A percentile compares a stretch with the other conserved stretches of the same genome.
These are phyloP conservation scores for Struthidea cinerea DNA, from an alignment of 2,113 vertebrate species.

Conservation along the genomic window DNA sequence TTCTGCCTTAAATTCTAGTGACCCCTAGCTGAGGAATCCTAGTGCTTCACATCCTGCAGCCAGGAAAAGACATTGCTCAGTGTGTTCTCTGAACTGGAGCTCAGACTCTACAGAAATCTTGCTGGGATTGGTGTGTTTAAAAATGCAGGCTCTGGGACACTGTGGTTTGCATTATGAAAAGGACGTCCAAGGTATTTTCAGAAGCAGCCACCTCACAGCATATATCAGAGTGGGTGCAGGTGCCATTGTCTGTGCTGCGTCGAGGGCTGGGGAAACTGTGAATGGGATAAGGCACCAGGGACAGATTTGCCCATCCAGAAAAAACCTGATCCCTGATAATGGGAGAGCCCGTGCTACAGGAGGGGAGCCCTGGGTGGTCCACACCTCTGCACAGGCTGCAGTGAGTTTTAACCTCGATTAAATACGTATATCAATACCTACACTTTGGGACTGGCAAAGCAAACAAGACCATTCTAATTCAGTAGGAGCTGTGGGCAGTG, in stretches of 20 bases:
- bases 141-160: background rate
- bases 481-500: background rate
- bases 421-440: rapidly evolving
- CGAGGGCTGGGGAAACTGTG: background rate
- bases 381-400: background rate
- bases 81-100: background rate
- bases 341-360: background rate
- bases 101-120: background rate
- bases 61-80: background rate
- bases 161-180: background rate
- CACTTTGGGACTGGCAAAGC: background rate
- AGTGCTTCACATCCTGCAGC: background rate
- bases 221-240: background rate
- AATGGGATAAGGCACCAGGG: background rate
- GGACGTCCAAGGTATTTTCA: background rate
- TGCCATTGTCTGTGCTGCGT: background rate
- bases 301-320: background rate
- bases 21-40: background rate
- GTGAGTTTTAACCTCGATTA: background rate
- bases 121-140: background rate
- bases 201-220: background rate
- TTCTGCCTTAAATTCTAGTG: conserved; percentile 20
- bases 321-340: background rate
- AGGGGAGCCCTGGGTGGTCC: background rate
- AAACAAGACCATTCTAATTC: background rate